phyloP scores from a whole-genome alignment of 2,797 vertebrate genomes.

The Pterois miles region DNA sequence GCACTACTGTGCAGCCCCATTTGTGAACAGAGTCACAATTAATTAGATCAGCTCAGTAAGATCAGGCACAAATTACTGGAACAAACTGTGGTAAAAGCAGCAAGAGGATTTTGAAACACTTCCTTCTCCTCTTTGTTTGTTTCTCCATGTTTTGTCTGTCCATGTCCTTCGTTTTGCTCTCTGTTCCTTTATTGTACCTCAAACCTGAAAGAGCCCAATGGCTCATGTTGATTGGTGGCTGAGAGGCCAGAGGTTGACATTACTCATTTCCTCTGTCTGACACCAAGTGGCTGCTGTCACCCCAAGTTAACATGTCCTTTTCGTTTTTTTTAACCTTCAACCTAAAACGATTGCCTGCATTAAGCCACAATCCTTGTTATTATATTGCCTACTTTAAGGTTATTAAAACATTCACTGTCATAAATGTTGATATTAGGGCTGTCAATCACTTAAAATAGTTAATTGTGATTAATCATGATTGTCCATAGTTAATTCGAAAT shows the following conservation, averaged over 20 bases:
- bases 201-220: background rate
- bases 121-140: background rate
- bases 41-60: background rate
- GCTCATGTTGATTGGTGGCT: background rate
- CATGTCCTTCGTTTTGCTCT: background rate
- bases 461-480: too few relatives aligned
- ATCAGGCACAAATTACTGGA: background rate
- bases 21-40: background rate
- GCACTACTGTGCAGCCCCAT: too few relatives aligned
- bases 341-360: background rate
- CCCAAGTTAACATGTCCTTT: background rate
- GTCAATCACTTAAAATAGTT: too few relatives aligned
- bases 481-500: too few relatives aligned
- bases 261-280: constrained; percentile 42
- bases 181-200: background rate
- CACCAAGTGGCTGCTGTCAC: constrained; percentile 20
- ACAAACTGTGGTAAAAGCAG: too few relatives aligned
- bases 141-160: background rate
- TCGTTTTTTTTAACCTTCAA: background rate
- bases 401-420: background rate
- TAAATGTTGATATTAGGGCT: too few relatives aligned
- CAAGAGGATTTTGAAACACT: too few relatives aligned
- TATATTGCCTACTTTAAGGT: background rate
- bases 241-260: constrained; percentile 31
- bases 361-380: background rate